phyloP scores from a whole-genome alignment of 2,797 vertebrate genomes.

The Euphonia xanthogaster region DNA sequence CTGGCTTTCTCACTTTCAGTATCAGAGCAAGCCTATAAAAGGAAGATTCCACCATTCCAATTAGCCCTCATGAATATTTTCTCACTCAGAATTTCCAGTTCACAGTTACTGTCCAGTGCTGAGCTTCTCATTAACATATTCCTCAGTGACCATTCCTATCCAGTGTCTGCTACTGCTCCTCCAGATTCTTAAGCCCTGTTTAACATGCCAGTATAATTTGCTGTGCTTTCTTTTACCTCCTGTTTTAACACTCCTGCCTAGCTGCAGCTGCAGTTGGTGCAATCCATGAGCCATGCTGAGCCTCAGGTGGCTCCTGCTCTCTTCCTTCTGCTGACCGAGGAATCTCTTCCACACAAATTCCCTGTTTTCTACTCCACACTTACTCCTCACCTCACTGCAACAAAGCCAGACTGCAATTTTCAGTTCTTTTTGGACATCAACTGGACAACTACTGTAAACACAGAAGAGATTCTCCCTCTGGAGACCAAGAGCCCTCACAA shows the following conservation, averaged over 20 bases:
- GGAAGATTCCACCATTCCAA: neutral
- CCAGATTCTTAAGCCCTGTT: neutral
- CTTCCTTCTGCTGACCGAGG: fast-evolving
- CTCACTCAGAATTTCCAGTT: neutral
- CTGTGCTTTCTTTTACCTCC: neutral
- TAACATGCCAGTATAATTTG: neutral
- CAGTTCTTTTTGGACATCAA: neutral
- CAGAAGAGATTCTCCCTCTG: neutral
- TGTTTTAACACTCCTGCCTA: neutral
- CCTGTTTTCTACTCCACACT: neutral
- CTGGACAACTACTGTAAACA: neutral
- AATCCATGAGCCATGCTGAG: neutral
- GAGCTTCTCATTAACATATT: neutral
- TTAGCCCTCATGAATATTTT: neutral
- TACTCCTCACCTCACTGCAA: neutral
- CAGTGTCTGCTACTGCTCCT: neutral
- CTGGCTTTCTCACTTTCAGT: neutral
- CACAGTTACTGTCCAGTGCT: neutral
- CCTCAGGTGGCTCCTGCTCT: neutral
- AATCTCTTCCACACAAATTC: neutral
- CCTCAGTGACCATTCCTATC: neutral
- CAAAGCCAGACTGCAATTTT: neutral
- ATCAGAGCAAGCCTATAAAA: neutral
- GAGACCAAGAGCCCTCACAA: neutral
- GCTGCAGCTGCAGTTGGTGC: neutral